Conservation (phyloP, 2,888 invertebrate species). For the Perizoma affinitatum region DNA sequence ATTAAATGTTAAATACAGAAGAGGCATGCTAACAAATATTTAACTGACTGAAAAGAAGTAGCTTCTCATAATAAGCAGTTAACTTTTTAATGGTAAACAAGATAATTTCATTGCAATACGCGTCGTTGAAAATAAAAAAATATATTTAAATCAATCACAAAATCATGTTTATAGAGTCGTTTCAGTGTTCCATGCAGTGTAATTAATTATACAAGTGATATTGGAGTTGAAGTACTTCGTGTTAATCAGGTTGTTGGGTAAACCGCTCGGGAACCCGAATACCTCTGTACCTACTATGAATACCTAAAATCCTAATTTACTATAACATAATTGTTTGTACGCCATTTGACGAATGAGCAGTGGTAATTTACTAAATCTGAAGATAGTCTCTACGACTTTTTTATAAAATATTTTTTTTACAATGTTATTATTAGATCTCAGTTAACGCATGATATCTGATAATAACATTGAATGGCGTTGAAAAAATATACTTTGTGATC, state of each 20-base stretch:
- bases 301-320: slow-evolving; percentile 16
- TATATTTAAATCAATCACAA: slow-evolving; percentile 42
- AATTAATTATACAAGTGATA: slow-evolving; percentile 44
- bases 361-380: neutral
- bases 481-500: no score
- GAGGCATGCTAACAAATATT: no score
- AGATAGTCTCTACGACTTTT: neutral
- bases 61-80: no score
- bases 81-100: neutral
- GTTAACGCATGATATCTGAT: no score
- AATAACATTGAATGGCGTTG: neutral
- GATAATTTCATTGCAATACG: neutral
- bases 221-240: slow-evolving; percentile 32
- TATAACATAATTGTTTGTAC: slow-evolving; percentile 4
- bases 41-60: no score
- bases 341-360: neutral
- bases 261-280: slow-evolving; percentile 15
- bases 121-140: slow-evolving; percentile 17
- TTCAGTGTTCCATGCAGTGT: slow-evolving; percentile 38
- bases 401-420: no score
- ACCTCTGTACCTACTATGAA: slow-evolving; percentile 5
- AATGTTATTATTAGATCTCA: no score
- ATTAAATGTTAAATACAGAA: no score
- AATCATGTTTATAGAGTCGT: slow-evolving; percentile 43
- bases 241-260: slow-evolving; percentile 21